Base-by-base conservation (phyloP, 2,888 invertebrate species). In the Harmothoe impar region DNA sequence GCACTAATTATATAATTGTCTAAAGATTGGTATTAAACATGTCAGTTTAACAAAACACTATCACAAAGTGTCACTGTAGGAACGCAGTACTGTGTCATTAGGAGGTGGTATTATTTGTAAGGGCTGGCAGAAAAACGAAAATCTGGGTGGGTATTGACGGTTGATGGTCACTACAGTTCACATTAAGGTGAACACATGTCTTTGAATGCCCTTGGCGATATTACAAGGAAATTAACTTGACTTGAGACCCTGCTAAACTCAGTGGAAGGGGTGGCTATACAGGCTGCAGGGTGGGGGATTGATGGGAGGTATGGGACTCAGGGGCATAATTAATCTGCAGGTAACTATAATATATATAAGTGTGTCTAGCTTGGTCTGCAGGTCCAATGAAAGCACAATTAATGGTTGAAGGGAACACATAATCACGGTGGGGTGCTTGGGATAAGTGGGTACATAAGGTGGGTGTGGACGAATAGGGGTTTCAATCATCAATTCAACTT, bases 301-400 rank as follows among this genome's bases (percentile, higher is more conserved):
- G 62, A 62, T 62, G 5, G 72, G 20, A 25, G 25, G 3, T 15
- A 25, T 72, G 25, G 72, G 29, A 25, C 15, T 72, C 15, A 15
- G 43, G 43, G 10, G 43, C n/a, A n/a, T n/a, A n/a, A 52, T 7
- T n/a, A 62, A n/a, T 62, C 62, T 62, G 62, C 62, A 62, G 62
- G 62, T 62, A n/a, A 10, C 54, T 52, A 17, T 15, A 10, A 62
- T 62, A 62, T 62, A 62, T 62, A n/a, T 62, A n/a, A 20, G 15
- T 7, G 10, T 7, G 10, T 43, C 43, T 43, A 43, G 43, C 10
- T 43, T 43, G 43, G 43, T 62, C 62, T 62, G 62, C 62, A 62
- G 62, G 62, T 62, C 62, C 62, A 3, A n/a, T n/a, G 62, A 62
- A 62, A 62, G 62, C 62, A 62, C n/a, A 62, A n/a, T 62, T 62